Conservation (phyloP, 1,140 invertebrate species). For the Magallana gigas region DNA sequence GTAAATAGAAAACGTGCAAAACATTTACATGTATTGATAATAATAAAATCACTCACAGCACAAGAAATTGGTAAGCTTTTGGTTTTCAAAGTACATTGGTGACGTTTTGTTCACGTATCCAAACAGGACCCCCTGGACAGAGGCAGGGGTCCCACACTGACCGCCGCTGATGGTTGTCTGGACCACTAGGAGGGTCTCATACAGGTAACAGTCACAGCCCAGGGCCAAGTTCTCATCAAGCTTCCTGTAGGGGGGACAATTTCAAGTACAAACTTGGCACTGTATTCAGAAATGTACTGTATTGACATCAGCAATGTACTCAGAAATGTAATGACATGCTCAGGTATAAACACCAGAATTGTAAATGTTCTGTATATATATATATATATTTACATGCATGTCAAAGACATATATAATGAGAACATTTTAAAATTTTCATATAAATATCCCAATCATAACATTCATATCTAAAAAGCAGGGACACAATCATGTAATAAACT, state of each 20-base stretch:
- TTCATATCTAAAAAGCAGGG: too few relatives aligned
- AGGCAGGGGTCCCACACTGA: conserved; percentile 47
- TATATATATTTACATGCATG: too few relatives aligned
- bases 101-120: conserved; percentile 28
- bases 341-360: too few relatives aligned
- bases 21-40: not conserved
- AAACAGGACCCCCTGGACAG: conserved; percentile 40
- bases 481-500: not conserved
- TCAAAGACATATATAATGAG: too few relatives aligned
- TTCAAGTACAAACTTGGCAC: too few relatives aligned
- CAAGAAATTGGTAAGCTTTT: conserved; percentile 43
- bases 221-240: conserved; percentile 52
- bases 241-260: conserved; percentile 29
- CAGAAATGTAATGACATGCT: too few relatives aligned
- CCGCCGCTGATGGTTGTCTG: conserved; percentile 44
- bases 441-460: too few relatives aligned
- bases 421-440: too few relatives aligned
- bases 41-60: conserved; percentile 48
- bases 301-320: too few relatives aligned
- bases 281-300: too few relatives aligned
- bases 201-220: conserved; percentile 59
- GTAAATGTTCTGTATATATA: too few relatives aligned
- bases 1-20: not conserved
- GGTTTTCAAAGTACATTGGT: conserved; percentile 48
- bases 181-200: conserved; percentile 49